Conservation (phyloP, 2,113 vertebrate genomes). For the Neolamprologus kungweensis region DNA sequence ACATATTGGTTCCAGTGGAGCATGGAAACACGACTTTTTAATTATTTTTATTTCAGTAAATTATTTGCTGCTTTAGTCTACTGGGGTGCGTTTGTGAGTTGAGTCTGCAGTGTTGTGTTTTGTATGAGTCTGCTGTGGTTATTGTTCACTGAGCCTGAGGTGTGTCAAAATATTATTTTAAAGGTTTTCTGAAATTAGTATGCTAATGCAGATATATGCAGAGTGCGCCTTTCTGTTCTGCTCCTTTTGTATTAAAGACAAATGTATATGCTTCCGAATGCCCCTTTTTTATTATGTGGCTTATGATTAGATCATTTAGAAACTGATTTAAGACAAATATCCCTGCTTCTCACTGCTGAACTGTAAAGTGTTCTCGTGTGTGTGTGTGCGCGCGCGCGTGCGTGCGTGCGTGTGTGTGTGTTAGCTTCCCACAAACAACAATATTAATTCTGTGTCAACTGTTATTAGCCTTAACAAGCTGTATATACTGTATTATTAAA, state of each 20-base stretch:
- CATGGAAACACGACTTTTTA: conserved; percentile 23
- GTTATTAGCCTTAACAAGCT: not conserved
- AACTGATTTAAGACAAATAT: not conserved
- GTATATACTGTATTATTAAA: not conserved
- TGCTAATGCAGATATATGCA: not conserved
- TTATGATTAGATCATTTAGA: not conserved
- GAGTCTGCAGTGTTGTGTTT: not conserved
- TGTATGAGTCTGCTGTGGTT: not conserved
- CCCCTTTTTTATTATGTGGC: not conserved
- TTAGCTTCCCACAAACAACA: not conserved
- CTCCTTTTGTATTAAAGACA: not conserved
- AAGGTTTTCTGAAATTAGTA: not conserved
- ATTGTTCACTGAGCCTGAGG: not conserved
- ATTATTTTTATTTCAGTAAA: conserved; percentile 20
- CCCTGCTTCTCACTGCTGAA: not conserved
- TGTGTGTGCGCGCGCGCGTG: not conserved
- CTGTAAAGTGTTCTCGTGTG: not conserved
- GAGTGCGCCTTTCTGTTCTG: not conserved
- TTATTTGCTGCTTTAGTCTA: conserved; percentile 8
- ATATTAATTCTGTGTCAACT: not conserved
- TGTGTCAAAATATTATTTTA: not conserved
- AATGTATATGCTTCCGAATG: not conserved
- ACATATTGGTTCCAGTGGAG: conserved; percentile 49
- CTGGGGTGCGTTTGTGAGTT: not conserved
- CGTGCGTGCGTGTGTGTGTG: not conserved